Evolutionary conservation across 23 tunicate genomes (phyloP), one percentile per base, ranked within the genome.

Genomic region (Halocynthia aurantium): DNA sequence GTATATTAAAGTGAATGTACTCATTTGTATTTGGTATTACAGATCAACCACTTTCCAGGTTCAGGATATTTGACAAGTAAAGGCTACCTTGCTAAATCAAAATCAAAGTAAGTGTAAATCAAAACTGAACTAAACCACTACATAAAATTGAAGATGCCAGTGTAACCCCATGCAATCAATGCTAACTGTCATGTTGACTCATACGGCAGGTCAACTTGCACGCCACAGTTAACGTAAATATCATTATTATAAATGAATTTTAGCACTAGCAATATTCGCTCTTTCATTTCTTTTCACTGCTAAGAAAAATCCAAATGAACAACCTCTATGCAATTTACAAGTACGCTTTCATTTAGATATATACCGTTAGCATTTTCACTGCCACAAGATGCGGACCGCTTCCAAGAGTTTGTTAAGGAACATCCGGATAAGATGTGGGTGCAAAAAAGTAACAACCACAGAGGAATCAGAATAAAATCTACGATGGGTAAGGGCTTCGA

Each of bases 341-440:
- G 17, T 19, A 18, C 31, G n/a, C 49, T 2, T 15, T 62, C 13
- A 62, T 62, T 17, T 51, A 82, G 80, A 57, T 87, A 93, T 71
- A 93, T 93, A 31, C 98, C 98, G 22, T 75, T 83, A 7, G 98
- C 98, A 10, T 93, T 93, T 76, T 74, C 76, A 12, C 70, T 93
- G 70, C 98, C 98, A 6, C 70, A 69, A 69, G 83, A 93, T 22
- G 79, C 72, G 53, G 76, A 82, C 40, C 10, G 69, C n/a, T 93
- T 93, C 63, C 54, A 67, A 7, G 50, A 80, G 49, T 81, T 73
- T 81, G 87, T 79, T 11, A 77, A 81, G 13, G 70, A 52, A 12
- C 81, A 91, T 63, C 90, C 84, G 6, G 86, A 87, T n/a, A 84
- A 87, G 71, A 58, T 87, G 55, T 93, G 98, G 98, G 98, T 93